A percentile compares a stretch with the other conserved stretches of the same genome.
Conservation (phyloP, 2,113 vertebrate genomes). For the Pyrgilauda ruficollis region DNA sequence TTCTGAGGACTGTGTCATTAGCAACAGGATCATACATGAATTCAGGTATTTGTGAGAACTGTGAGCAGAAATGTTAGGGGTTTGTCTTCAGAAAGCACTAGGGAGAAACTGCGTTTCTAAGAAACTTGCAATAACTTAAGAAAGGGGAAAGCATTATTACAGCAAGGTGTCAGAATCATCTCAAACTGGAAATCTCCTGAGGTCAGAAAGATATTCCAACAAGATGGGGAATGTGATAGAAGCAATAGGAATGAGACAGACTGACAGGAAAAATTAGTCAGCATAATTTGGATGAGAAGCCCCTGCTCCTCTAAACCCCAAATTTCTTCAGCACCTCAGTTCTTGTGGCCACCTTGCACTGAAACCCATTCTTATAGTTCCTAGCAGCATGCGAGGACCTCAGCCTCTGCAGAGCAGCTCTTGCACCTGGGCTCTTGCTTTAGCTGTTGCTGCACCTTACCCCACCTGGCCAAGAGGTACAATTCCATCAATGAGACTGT, state of each 20-base stretch:
- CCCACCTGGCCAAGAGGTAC: too few relatives aligned
- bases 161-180: neutral
- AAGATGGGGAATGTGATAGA: neutral
- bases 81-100: neutral
- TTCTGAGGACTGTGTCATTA: neutral
- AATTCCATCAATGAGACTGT: fast-evolving
- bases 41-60: neutral
- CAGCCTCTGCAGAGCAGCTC: neutral
- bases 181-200: neutral
- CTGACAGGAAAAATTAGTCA: neutral
- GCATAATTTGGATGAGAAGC: neutral
- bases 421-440: neutral
- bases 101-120: neutral
- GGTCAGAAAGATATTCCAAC: neutral
- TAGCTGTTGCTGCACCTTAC: neutral
- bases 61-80: neutral
- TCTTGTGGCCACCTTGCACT: neutral
- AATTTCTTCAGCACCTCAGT: neutral
- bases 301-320: neutral
- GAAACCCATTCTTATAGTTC: neutral
- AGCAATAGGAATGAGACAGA: neutral
- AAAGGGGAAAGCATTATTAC: neutral
- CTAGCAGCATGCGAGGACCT: too few relatives aligned
- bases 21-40: neutral
- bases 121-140: neutral